Evolutionary conservation across 2,113 vertebrate genomes (phyloP).

Genomic region (Dinomys branickii): DNA sequence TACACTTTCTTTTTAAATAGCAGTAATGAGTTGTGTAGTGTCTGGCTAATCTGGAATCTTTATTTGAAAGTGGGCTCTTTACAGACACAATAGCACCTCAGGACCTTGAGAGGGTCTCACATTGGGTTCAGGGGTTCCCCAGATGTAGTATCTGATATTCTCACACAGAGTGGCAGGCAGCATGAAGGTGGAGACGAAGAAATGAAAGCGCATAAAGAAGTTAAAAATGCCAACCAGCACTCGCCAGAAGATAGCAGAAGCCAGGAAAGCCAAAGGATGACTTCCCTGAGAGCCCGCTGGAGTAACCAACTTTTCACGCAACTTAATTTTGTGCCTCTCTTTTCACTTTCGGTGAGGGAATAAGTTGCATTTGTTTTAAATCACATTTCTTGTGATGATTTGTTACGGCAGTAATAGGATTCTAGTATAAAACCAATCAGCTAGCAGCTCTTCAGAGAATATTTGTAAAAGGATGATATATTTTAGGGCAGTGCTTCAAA

Average conservation of each 20-base stretch:
- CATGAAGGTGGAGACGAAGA: not conserved
- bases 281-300: not conserved
- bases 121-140: not conserved
- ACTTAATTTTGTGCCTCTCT: not conserved
- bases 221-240: not conserved
- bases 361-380: not conserved
- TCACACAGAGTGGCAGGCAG: not conserved
- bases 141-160: not conserved
- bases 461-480: not conserved
- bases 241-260: not conserved
- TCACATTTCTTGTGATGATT: not conserved
- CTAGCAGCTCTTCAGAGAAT: not conserved
- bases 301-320: not conserved
- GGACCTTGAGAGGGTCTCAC: not conserved
- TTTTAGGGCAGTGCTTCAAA: not conserved
- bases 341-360: not conserved
- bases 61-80: not conserved
- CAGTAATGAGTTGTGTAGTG: not conserved
- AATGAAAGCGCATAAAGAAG: not conserved
- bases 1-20: not conserved
- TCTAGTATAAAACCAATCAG: not conserved
- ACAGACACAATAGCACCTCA: not conserved
- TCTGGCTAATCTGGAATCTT: not conserved
- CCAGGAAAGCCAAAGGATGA: fast-evolving
- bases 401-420: not conserved